Base-by-base conservation (phyloP, 2,113 vertebrate genomes). In the Hemiscyllium ocellatum region DNA sequence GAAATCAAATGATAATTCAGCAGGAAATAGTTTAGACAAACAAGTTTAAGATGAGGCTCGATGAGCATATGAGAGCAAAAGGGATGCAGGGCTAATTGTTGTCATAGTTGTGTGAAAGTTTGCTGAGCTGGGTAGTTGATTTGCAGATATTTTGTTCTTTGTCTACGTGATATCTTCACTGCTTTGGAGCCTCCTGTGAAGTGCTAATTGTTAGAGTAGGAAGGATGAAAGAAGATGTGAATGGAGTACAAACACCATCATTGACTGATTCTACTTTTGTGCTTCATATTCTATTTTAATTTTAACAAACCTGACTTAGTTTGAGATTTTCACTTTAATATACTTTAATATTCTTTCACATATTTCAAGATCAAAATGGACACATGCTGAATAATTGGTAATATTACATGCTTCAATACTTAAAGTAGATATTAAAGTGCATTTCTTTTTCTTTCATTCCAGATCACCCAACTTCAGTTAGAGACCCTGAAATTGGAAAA, bases 401-500 rank as follows among this genome's bases (percentile, higher is more conserved):
- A 50, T 22, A 52, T 52, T 52, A 22, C 85, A 87, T 2, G 8
- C n/a, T 7, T 52, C 50, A 87, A 87, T 52, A 26, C 2, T 42
- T 42, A 42, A 87, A 24, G 8, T 50, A 5, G 42, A 87, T 87
- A 3, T 87, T 29, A 87, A 87, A 87, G 2, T 22, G 7, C 85
- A 52, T 87, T 86, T 86, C 42, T 50, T 86, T 87, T 87, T 47
- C 47, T 87, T 47, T 80, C 10, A 61, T 42, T 85, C 80, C 96
- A 99, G 98, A 97, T 98, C 68, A 97, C 98, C 96, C 97, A 98
- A 96, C 96, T 97, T 95, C 98, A 99, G 96, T 96, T 99, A 96
- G 98, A 99, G 96, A 97, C 97, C n/a, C 96, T 99, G 78, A 98
- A 97, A 96, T 96, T 97, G 96, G 99, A 99, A 97, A 99, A 98